These are phyloP conservation scores for Halichoerus grypus DNA, from an alignment of 2,113 vertebrate species.

Conservation along the genomic window DNA sequence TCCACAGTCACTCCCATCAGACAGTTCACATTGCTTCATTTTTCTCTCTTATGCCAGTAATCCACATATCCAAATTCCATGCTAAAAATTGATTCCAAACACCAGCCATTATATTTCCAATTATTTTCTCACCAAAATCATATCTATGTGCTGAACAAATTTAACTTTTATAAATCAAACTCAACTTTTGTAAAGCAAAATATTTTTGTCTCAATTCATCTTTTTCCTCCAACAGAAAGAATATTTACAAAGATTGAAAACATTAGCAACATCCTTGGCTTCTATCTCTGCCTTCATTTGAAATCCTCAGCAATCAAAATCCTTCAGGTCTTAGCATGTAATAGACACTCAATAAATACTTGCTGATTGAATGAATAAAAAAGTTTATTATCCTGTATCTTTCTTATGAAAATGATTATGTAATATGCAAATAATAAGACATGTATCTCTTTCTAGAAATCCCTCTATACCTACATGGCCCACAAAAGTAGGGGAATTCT, in stretches of 20 bases:
- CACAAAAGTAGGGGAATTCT: background rate
- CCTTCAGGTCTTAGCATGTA: background rate
- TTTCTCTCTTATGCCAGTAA: background rate
- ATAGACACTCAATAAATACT: background rate
- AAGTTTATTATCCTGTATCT: background rate
- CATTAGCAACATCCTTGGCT: background rate
- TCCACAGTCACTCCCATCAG: background rate
- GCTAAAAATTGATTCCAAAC: background rate
- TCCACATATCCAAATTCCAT: background rate
- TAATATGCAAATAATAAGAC: background rate
- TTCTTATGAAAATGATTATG: background rate
- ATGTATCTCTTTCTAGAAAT: background rate
- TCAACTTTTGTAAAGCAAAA: background rate
- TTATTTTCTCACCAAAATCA: background rate
- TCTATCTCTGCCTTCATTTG: background rate
- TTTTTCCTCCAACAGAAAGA: background rate
- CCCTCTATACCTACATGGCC: background rate
- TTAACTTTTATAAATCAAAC: background rate
- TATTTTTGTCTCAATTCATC: background rate
- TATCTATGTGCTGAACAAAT: background rate
- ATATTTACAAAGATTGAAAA: background rate
- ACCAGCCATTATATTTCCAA: background rate
- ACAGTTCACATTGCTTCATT: background rate
- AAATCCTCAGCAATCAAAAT: background rate
- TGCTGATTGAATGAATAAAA: background rate